phyloP scores from a whole-genome alignment of 1,140 invertebrate species.

The Oryzaephilus surinamensis region DNA sequence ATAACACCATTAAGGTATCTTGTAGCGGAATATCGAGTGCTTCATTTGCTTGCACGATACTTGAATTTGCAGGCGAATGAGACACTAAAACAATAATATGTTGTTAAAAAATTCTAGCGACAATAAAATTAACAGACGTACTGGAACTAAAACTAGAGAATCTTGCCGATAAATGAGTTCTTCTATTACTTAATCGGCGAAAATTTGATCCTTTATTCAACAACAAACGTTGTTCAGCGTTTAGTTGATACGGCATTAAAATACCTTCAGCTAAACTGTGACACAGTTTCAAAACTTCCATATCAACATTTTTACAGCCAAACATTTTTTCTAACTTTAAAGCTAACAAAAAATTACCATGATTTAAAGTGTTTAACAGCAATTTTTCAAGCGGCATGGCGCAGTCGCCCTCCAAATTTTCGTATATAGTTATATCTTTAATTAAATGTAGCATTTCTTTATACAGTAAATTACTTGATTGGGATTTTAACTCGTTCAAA shows the following conservation, averaged over 20 bases:
- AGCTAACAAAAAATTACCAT: slow-evolving; percentile 29
- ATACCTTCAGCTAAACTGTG: slow-evolving; percentile 40
- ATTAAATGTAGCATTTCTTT: slow-evolving; percentile 24
- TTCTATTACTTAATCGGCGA: slow-evolving; percentile 15
- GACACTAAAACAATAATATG: slow-evolving; percentile 20
- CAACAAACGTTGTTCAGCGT: slow-evolving; percentile 28
- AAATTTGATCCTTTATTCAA: slow-evolving; percentile 22
- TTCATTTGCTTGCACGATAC: slow-evolving; percentile 12
- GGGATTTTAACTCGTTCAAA: slow-evolving; percentile 5
- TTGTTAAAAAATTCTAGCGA: neutral
- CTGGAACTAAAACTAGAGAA: slow-evolving; percentile 18
- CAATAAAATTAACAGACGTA: slow-evolving; percentile 3
- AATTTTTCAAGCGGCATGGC: too few relatives aligned
- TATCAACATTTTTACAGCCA: slow-evolving; percentile 33
- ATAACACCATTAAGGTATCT: slow-evolving; percentile 26
- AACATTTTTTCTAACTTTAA: slow-evolving; percentile 40
- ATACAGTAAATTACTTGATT: slow-evolving; percentile 12
- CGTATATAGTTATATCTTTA: slow-evolving; percentile 13
- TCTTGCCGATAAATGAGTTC: slow-evolving; percentile 18
- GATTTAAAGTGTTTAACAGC: slow-evolving; percentile 14
- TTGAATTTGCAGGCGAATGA: slow-evolving; percentile 8
- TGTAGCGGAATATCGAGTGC: slow-evolving; percentile 12
- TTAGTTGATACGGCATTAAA: slow-evolving; percentile 32
- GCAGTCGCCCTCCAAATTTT: neutral
- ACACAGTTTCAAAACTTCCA: slow-evolving; percentile 40